Percentiles rank a stretch among this genome's conserved stretches.
These are phyloP conservation scores for Brachypodius melanocephalos DNA, from an alignment of 2,113 vertebrate genomes.

Conservation along the genomic window DNA sequence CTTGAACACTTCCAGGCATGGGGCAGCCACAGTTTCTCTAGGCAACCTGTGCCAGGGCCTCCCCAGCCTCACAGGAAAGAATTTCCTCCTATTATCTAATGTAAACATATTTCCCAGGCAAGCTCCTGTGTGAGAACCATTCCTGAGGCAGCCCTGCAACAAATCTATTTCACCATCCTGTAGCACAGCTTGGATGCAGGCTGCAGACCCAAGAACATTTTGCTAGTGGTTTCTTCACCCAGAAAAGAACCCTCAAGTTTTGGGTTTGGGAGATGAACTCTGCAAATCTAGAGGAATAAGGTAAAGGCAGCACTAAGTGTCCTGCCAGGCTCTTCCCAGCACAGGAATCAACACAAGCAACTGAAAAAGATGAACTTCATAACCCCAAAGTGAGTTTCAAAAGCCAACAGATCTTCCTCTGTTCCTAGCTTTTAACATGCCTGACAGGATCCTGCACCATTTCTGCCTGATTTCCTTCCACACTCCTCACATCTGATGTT, in stretches of 20 bases:
- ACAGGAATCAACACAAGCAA: not conserved
- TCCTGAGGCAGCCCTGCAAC: not conserved
- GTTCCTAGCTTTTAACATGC: not conserved
- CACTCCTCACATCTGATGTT: not conserved
- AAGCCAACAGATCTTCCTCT: not conserved
- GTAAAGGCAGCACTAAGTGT: not conserved
- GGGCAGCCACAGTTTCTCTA: not conserved
- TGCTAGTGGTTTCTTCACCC: not conserved
- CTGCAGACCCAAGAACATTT: not conserved
- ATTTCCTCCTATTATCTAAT: not conserved
- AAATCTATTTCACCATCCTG: not conserved
- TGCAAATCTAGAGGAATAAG: not conserved
- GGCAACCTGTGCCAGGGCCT: not conserved
- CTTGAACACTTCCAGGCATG: not conserved
- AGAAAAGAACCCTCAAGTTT: not conserved
- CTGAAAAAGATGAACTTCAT: not conserved
- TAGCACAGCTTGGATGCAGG: not conserved
- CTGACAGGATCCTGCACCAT: not conserved
- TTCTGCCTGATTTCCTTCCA: not conserved
- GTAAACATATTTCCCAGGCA: not conserved
- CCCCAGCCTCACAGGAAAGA: not conserved
- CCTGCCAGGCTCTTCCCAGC: not conserved
- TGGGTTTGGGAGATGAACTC: not conserved
- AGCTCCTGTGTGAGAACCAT: not conserved
- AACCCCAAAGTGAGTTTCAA: not conserved